Base-by-base conservation (phyloP, 2,797 vertebrate genomes). In the Ibycter americanus region DNA sequence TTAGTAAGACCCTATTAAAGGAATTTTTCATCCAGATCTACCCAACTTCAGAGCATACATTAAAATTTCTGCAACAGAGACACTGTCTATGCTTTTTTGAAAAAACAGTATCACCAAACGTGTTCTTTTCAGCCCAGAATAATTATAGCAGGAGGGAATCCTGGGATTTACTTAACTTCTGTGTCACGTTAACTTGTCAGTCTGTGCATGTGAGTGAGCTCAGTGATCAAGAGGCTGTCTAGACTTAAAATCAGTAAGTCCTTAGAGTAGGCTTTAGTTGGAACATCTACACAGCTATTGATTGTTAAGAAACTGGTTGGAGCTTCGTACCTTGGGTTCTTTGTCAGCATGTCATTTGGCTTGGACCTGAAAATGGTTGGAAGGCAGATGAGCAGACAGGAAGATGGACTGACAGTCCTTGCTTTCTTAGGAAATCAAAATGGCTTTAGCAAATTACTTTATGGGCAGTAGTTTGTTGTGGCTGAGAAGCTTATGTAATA, bases 101-200 rank as follows among this genome's bases (percentile, higher is more conserved):
- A 62, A 73, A 65, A 44, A 46, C 5, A 5, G 3, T 38, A 4
- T 49, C 19, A 52, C 54, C 32, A 22, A 0, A 52, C 21, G 3
- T 25, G 15, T 7, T 87, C 19, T 73, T 63, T 66, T 73, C 54
- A 87, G 65, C 49, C 49, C 65, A 31, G 13, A 93, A 71, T 63
- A 27, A 8, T 22, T 38, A 46, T 4, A 77, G 63, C 68, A 91
- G 52, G 38, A 63, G 34, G 38, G 62, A 62, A 76, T 77, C 8
- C 32, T 8, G 1, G 59, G 22, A 27, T 65, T 77, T 73, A 44
- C 7, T 0, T 46, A 46, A 62, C 19, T 70, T 51, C 67, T 77
- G 6, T 46, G 8, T 77, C n/a, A 26, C 0, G 0, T 47, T 68
- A 51, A 27, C 10, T 23, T 56, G 29, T 78, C 49, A 40, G n/a